Evolutionary conservation across 2,797 vertebrate genomes (phyloP).

Genomic region (Pangasius krempfi): DNA sequence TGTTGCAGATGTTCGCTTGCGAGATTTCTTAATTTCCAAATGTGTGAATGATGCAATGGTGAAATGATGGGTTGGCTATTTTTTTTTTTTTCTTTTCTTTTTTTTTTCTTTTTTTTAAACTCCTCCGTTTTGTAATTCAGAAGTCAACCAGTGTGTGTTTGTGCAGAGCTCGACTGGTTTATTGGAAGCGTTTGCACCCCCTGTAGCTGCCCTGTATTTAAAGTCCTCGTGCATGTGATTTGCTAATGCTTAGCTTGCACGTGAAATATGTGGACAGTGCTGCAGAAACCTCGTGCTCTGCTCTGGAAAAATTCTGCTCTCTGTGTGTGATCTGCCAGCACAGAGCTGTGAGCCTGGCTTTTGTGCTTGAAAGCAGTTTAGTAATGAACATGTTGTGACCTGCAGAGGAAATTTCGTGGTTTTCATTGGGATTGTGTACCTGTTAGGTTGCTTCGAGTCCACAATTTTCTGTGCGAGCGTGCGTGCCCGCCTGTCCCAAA

Average conservation of each 20-base stretch:
- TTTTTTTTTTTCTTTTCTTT: not conserved
- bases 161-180: not conserved
- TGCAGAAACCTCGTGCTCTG: not conserved
- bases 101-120: too few species aligned
- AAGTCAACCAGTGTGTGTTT: not conserved
- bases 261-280: not conserved
- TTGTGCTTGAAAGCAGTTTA: not conserved
- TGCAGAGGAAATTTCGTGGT: not conserved
- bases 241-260: not conserved
- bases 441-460: not conserved
- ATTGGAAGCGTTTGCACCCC: not conserved
- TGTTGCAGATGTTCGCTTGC: not conserved
- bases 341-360: not conserved
- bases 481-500: not conserved
- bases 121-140: not conserved
- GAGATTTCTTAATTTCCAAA: not conserved
- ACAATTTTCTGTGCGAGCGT: not conserved
- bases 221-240: not conserved
- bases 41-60: not conserved
- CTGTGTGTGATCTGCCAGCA: not conserved
- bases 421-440: not conserved
- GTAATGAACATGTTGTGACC: conserved; percentile 1
- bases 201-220: not conserved
- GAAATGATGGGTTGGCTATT: not conserved
- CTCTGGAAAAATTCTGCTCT: not conserved